A percentile compares a stretch with the other conserved stretches of the same genome.
Conservation (phyloP, 2,888 invertebrate genomes). For the Caenorhabditis macrosperma region DNA sequence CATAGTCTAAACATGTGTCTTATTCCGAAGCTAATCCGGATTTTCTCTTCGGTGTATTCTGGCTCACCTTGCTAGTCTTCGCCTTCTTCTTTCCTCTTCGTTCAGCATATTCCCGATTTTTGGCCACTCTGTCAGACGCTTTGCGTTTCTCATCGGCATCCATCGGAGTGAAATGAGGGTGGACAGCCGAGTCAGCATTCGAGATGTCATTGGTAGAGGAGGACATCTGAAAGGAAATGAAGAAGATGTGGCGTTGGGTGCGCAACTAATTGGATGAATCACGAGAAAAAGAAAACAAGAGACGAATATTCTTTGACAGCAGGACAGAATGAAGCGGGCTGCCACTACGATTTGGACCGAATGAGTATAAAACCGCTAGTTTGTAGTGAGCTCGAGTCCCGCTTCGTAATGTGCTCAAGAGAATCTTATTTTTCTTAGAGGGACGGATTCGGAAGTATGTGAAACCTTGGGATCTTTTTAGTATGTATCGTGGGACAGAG, state of each 20-base stretch:
- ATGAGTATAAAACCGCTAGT: background rate
- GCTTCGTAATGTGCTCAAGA: no score
- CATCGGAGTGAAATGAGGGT: constrained; percentile 42
- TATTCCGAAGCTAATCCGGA: no score
- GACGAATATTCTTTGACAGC: background rate
- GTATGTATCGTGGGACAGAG: no score
- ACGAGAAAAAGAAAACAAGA: background rate
- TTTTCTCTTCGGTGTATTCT: background rate
- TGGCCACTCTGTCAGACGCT: constrained; percentile 54
- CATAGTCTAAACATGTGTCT: no score
- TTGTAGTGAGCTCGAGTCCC: background rate
- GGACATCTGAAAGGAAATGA: background rate
- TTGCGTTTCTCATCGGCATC: constrained; percentile 59
- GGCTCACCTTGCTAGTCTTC: constrained; percentile 61
- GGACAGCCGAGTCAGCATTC: background rate
- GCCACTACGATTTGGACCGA: background rate
- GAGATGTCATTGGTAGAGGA: background rate
- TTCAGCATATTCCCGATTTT: constrained; percentile 49
- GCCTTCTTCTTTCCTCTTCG: constrained; percentile 62
- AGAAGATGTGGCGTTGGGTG: no score
- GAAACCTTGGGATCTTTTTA: no score
- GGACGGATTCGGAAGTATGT: no score
- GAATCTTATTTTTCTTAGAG: no score
- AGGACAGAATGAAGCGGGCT: background rate
- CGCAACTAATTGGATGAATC: constrained; percentile 5